Base-by-base conservation (phyloP, 2,888 invertebrate species). In the Euclidia mi region DNA sequence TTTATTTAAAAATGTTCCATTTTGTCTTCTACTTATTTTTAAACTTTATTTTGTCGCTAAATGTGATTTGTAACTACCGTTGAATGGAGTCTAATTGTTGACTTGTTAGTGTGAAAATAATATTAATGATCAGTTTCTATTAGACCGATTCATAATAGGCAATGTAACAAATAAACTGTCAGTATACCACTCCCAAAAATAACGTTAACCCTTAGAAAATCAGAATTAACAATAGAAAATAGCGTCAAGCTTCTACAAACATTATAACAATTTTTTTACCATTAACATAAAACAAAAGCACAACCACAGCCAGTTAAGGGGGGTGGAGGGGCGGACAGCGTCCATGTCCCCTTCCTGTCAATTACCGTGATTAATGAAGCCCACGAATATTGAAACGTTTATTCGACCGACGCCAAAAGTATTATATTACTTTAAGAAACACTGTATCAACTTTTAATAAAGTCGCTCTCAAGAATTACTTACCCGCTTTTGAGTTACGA, bases 301-400 rank as follows among this genome's bases (percentile, higher is more conserved):
- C 68, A 74, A 70, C 68, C 71, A 65, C 68, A 65, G 65, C 59
- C 65, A 38, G 57, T 37, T n/a, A 47, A 25, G 78, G 80, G 79
- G 79, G 80, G 77, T 79, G 68, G 74, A 78, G 77, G 78, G 79
- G 79, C 79, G 81, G 81, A 81, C 79, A 86, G 81, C 82, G 81
- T 66, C 78, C 82, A 70, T 84, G 85, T 86, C 86, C 89, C 89
- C 87, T 84, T 85, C 81, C 85, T 90, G 94, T 94, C 94, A 94
- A 94, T 94, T 94, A 92, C 85, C 80, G 85, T 92, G 93, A 94
- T 94, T 92, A 94, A 94, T 94, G 93, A 89, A 89, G 79, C 84
- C 84, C 84, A 82, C 81, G 89, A 91, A 92, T 92, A 94, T 94
- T 92, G 92, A 92, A 94, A 91, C 91, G 91, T 91, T 91, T 90